Evolutionary conservation across 1,140 invertebrate species (phyloP).

Genomic region (Ceratitis capitata): DNA sequence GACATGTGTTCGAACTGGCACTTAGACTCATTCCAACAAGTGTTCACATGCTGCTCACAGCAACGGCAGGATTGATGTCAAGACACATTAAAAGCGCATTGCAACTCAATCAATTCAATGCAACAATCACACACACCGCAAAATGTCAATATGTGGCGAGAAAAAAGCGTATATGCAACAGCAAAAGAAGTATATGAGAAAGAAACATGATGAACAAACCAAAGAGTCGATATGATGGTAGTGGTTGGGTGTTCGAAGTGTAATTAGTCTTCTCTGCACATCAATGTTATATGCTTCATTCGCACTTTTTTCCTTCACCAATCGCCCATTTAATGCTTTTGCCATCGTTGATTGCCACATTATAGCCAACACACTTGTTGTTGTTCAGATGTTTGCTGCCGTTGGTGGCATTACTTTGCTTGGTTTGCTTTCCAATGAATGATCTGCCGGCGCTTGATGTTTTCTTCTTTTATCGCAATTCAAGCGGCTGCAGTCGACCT

Average conservation of each 20-base stretch:
- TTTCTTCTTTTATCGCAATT: background rate
- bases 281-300: background rate
- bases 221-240: background rate
- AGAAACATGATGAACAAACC: background rate
- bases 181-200: background rate
- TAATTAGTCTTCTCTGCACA: constrained; percentile 23
- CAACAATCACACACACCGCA: background rate
- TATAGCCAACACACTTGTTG: background rate
- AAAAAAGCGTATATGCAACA: background rate
- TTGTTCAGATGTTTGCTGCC: background rate
- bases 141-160: background rate
- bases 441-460: background rate
- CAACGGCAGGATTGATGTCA: constrained; percentile 41
- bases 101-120: constrained; percentile 39
- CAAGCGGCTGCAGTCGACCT: constrained; percentile 14
- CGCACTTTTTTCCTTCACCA: background rate
- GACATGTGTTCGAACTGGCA: background rate
- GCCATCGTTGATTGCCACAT: background rate
- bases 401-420: background rate
- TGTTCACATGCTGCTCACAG: constrained; percentile 17
- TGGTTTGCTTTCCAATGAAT: background rate
- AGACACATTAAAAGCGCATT: constrained; percentile 39
- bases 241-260: background rate
- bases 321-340: background rate
- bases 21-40: background rate